A percentile compares a stretch with the other conserved stretches of the same genome.
Conservation (phyloP, 2,113 vertebrate genomes). For the Hippotragus niger region DNA sequence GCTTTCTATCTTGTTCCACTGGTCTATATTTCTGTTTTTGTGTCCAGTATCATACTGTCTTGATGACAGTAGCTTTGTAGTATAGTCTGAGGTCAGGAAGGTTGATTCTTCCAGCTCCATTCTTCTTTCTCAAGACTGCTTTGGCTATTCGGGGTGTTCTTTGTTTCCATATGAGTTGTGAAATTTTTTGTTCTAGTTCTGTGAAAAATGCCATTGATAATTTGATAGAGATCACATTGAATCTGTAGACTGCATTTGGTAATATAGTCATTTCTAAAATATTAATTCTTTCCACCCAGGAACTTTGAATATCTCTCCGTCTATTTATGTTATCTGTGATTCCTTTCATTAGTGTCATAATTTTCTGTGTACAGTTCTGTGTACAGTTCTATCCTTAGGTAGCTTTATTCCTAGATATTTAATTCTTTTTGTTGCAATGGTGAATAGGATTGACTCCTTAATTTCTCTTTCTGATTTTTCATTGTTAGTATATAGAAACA, state of each 20-base stretch:
- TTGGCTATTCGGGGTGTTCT: neutral
- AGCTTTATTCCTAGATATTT: neutral
- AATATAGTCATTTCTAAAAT: neutral
- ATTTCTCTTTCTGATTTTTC: neutral
- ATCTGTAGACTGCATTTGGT: neutral
- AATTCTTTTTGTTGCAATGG: neutral
- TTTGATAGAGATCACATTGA: neutral
- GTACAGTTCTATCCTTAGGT: neutral
- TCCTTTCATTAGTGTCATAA: neutral
- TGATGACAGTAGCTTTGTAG: neutral
- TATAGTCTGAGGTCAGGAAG: neutral
- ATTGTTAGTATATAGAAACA: neutral
- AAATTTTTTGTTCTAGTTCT: neutral
- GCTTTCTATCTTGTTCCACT: neutral
- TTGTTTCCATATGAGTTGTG: neutral
- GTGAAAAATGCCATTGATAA: neutral
- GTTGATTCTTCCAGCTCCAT: neutral
- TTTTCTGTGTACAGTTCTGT: neutral
- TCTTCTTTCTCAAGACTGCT: neutral
- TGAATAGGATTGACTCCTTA: neutral
- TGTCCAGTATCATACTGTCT: neutral
- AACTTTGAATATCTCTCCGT: neutral
- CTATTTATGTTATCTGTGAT: neutral
- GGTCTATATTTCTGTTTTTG: neutral
- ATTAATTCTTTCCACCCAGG: neutral